phyloP scores from a whole-genome alignment of 2,888 invertebrate genomes.

The Amphimallon solstitiale region DNA sequence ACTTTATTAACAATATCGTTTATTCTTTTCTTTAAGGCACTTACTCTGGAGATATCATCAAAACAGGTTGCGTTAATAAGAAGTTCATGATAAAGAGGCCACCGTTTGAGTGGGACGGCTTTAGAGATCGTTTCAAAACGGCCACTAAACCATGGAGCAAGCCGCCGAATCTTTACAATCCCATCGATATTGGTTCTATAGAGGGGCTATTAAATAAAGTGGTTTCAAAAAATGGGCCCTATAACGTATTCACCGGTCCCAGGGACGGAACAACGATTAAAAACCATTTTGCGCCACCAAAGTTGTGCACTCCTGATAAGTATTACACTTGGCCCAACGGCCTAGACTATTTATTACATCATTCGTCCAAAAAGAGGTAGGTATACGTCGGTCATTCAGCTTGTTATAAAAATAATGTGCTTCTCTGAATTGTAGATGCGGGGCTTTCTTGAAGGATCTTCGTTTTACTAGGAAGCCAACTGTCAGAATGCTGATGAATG shows the following conservation, averaged over 20 bases:
- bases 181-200: slow-evolving; percentile 47
- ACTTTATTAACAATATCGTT: neutral
- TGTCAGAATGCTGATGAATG: slow-evolving; percentile 64
- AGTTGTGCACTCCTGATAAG: slow-evolving; percentile 51
- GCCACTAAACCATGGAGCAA: slow-evolving; percentile 48
- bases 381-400: too few relatives aligned
- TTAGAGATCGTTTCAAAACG: slow-evolving; percentile 53
- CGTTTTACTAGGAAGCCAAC: slow-evolving; percentile 61
- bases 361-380: slow-evolving; percentile 44
- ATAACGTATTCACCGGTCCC: slow-evolving; percentile 64
- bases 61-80: slow-evolving; percentile 13
- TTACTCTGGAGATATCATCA: slow-evolving; percentile 25
- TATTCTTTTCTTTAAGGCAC: slow-evolving; percentile 36
- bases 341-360: slow-evolving; percentile 53
- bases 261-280: slow-evolving; percentile 66
- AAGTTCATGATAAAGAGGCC: slow-evolving; percentile 50
- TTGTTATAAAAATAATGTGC: too few relatives aligned
- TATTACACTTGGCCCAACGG: slow-evolving; percentile 52
- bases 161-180: slow-evolving; percentile 53
- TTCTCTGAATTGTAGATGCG: slow-evolving; percentile 46
- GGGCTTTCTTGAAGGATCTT: slow-evolving; percentile 53
- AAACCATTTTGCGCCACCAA: slow-evolving; percentile 64
- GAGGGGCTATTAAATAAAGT: slow-evolving; percentile 43
- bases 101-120: slow-evolving; percentile 57
- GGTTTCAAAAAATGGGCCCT: slow-evolving; percentile 58